Percentiles rank a stretch among this genome's conserved stretches.
Evolutionary conservation across 2,113 vertebrate genomes (phyloP).

Genomic region (Caloenas nicobarica): DNA sequence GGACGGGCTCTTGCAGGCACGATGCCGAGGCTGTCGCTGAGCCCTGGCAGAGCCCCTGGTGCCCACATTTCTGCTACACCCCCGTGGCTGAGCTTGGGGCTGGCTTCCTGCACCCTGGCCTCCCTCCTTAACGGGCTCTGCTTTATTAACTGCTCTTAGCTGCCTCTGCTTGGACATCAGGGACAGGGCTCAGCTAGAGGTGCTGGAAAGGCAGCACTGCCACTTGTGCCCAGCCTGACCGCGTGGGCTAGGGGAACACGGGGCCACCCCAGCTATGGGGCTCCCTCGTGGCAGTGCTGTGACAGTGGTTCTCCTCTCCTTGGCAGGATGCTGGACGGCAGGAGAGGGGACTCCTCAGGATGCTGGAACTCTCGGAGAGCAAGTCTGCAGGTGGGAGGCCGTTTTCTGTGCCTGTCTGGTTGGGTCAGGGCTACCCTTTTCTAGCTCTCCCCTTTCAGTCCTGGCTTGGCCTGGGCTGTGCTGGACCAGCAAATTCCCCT

Average conservation of each 20-base stretch:
- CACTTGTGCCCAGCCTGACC: background rate
- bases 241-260: fast-evolving
- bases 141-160: background rate
- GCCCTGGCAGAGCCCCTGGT: background rate
- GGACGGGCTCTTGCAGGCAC: fast-evolving
- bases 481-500: background rate
- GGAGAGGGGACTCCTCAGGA: slow-evolving; percentile 72
- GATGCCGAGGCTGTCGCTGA: background rate
- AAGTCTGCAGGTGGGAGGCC: slow-evolving; percentile 68
- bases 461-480: fast-evolving
- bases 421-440: background rate
- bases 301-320: slow-evolving; percentile 13
- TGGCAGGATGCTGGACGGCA: slow-evolving; percentile 47
- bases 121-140: background rate
- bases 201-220: background rate
- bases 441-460: background rate
- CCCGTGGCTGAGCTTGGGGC: background rate
- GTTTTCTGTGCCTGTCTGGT: background rate
- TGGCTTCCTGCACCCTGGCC: background rate
- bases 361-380: slow-evolving; percentile 77
- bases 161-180: background rate
- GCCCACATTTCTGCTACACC: background rate
- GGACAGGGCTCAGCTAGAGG: background rate
- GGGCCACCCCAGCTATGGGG: background rate
- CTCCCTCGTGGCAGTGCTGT: fast-evolving